phyloP scores from a whole-genome alignment of 2,113 vertebrate species.

The Furnarius figulus region DNA sequence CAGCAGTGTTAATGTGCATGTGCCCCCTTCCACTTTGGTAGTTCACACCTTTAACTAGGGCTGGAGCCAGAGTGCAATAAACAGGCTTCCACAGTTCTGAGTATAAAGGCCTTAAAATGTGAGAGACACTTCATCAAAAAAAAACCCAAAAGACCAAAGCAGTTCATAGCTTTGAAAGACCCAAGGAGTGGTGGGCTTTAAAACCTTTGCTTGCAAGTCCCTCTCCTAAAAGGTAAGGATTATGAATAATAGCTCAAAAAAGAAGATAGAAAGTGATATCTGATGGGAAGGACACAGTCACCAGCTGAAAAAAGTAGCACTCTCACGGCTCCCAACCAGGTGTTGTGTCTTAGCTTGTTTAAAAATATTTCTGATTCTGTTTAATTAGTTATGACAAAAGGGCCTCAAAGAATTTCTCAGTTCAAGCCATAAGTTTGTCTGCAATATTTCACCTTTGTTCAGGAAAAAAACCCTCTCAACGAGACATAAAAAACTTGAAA shows the following conservation, averaged over 20 bases:
- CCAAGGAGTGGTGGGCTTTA: neutral
- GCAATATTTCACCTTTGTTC: constrained; percentile 38
- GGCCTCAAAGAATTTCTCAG: neutral
- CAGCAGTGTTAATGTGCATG: constrained; percentile 48
- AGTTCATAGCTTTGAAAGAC: neutral
- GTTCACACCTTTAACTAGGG: constrained; percentile 63
- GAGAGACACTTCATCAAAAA: constrained; percentile 61
- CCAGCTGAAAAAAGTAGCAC: neutral
- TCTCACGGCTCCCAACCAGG: neutral
- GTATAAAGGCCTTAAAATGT: constrained; percentile 54
- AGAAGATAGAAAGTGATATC: neutral
- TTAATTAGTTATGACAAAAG: constrained; percentile 39
- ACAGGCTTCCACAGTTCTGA: constrained; percentile 56
- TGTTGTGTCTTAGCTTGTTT: constrained; percentile 46
- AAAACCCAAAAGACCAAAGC: neutral
- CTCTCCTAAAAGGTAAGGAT: neutral
- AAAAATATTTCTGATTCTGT: neutral
- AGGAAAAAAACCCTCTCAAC: neutral
- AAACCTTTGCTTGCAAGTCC: neutral
- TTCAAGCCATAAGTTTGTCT: neutral
- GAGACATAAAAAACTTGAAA: constrained; percentile 58
- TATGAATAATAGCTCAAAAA: neutral
- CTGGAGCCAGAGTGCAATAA: constrained; percentile 61
- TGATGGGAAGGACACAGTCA: neutral
- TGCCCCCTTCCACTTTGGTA: constrained; percentile 55